phyloP scores from a whole-genome alignment of 1,140 invertebrate genomes.

The Orchestia grillus region DNA sequence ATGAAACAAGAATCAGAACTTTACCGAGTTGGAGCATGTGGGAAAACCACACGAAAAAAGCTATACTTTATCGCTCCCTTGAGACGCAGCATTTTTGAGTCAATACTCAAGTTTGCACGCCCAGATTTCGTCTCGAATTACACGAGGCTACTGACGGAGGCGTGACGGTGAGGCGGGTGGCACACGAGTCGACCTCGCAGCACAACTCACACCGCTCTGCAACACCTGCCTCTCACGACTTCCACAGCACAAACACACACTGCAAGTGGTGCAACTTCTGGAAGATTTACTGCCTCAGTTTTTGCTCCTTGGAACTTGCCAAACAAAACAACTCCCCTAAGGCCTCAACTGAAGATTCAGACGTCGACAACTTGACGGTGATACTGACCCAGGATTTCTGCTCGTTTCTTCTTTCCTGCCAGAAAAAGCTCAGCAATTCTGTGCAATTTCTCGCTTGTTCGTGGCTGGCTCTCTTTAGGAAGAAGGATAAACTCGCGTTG shows the following conservation, averaged over 20 bases:
- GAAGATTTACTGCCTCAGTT: conserved; percentile 24
- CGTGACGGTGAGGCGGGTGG: no score
- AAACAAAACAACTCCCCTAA: conserved; percentile 24
- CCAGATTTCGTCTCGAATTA: neutral
- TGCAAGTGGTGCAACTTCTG: neutral
- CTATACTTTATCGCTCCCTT: neutral
- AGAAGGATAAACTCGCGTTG: neutral
- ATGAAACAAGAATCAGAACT: no score
- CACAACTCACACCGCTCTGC: no score
- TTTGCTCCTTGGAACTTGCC: conserved; percentile 15
- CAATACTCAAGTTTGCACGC: neutral
- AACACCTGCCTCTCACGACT: conserved; percentile 27
- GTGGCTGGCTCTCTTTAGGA: neutral
- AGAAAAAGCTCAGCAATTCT: neutral
- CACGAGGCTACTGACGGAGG: neutral
- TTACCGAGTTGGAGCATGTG: neutral
- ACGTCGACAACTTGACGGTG: conserved; percentile 38
- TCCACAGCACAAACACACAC: neutral
- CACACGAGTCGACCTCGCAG: neutral
- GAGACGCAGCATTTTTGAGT: neutral
- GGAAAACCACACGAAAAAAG: neutral
- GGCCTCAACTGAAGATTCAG: conserved; percentile 42
- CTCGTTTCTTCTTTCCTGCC: neutral
- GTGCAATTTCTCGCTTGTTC: neutral
- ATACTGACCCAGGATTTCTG: conserved; percentile 5